phyloP scores from a whole-genome alignment of 1,140 invertebrate genomes.

The Drosophila mojavensis region DNA sequence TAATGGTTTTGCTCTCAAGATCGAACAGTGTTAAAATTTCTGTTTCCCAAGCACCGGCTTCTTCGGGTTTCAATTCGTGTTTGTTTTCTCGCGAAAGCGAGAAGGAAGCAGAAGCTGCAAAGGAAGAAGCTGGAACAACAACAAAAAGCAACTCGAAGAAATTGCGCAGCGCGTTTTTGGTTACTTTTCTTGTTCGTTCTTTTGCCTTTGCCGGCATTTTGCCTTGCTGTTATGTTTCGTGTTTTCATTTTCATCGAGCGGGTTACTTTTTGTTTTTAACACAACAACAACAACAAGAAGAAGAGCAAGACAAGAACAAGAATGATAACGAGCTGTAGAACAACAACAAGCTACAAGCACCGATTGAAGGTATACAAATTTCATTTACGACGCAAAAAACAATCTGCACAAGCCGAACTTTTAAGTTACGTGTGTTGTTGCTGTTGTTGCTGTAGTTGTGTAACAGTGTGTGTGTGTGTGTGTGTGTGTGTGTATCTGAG shows the following conservation, averaged over 20 bases:
- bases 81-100: background rate
- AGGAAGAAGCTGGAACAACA: constrained; percentile 5
- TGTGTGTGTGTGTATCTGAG: background rate
- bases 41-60: constrained; percentile 21
- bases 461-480: background rate
- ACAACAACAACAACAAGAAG: too few species aligned
- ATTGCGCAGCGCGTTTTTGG: constrained; percentile 70
- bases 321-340: constrained; percentile 16
- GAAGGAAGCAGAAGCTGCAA: background rate
- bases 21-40: constrained; percentile 27
- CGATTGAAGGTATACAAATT: constrained; percentile 40
- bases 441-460: too few species aligned
- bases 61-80: constrained; percentile 1
- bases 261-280: constrained; percentile 33
- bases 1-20: too few species aligned
- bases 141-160: constrained; percentile 50
- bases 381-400: constrained; percentile 46
- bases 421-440: too few species aligned
- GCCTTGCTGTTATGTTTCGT: constrained; percentile 36
- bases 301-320: constrained; percentile 46
- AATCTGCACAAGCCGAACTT: constrained; percentile 30
- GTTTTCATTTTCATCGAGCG: constrained; percentile 36
- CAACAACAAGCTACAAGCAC: constrained; percentile 21
- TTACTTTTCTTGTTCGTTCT: constrained; percentile 22
- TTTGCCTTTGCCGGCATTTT: constrained; percentile 31